phyloP scores from a whole-genome alignment of 2,888 invertebrate genomes.

The Agonopterix alstromeriana region DNA sequence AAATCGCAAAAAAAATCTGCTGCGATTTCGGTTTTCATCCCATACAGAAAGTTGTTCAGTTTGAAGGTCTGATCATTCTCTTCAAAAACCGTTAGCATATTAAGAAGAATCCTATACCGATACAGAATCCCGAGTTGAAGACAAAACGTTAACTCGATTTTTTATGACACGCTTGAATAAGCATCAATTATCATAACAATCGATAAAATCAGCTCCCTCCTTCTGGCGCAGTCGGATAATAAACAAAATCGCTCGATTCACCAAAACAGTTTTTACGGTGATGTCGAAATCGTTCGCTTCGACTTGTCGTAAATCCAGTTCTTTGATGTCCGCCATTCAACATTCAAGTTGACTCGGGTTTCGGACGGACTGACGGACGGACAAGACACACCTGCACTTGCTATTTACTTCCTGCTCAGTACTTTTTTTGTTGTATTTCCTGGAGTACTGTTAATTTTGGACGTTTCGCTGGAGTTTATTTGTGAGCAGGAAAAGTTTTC shows the following conservation, averaged over 20 bases:
- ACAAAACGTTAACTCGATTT: no score
- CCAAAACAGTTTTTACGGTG: neutral
- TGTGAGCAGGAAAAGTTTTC: neutral
- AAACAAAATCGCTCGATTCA: neutral
- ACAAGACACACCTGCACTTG: slow-evolving; percentile 47
- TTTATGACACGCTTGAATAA: no score
- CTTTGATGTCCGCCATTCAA: slow-evolving; percentile 13
- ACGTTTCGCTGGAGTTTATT: neutral
- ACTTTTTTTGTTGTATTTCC: slow-evolving; percentile 45
- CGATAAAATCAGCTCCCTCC: no score
- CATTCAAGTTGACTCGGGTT: slow-evolving; percentile 6
- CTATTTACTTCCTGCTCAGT: slow-evolving; percentile 39
- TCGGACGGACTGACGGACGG: slow-evolving; percentile 29
- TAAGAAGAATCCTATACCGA: no score
- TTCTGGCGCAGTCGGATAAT: no score
- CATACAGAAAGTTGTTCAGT: no score
- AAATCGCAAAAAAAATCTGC: no score
- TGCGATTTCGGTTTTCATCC: no score
- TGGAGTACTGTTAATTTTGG: slow-evolving; percentile 21
- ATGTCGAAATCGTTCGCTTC: neutral
- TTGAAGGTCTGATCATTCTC: no score
- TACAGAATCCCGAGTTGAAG: no score
- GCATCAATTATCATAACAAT: no score
- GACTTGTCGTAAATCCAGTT: slow-evolving; percentile 1
- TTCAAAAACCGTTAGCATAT: no score